Base-by-base conservation (phyloP, 2,113 vertebrate species). In the Gymnocephalus cernua region DNA sequence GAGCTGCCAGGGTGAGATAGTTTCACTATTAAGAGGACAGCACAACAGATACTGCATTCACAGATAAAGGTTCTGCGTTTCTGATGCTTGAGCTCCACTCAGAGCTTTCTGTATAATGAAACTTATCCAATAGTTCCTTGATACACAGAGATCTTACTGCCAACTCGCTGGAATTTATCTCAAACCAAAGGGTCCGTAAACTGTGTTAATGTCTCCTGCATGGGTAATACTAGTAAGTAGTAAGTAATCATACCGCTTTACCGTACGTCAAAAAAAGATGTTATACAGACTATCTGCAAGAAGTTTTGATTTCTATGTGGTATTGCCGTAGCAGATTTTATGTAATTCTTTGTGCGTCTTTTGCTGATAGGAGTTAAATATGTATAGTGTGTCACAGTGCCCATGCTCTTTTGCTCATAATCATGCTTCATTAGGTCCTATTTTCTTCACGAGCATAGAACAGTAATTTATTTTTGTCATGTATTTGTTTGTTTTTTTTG, bases 1-100 rank as follows among this genome's bases (percentile, higher is more conserved):
- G 82, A 82, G 79, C 79, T 79, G 56, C 77, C 35, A 68, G 13
- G 53, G 74, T 27, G 56, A 77, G 83, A 80, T 83, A 62, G 66
- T 57, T 67, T 71, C 70, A 59, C 53, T 25, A 14, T 67, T 53
- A 79, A 78, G 32, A 78, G 73, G 65, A 78, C 56, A 48, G 54
- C 48, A 27, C 14, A 35, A 21, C 57, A 74, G 75, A 82, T 75
- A 85, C 32, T 27, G 50, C n/a, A 57, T 67, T 74, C 48, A 54
- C 35, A 77, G 80, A 86, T 75, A 84, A 63, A 80, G 29, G 0
- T 41, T n/a, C 67, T 48, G 32, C 0, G 64, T 65, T 66, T 70
- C 63, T 13, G 54, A 66, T 59, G 41, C 70, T 68, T 59, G 15
- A 68, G 29, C 32, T 80, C 29, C 59, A 65, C 50, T 69, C 1